Conservation (phyloP, 2,113 vertebrate species). For the Halichoeres trimaculatus region DNA sequence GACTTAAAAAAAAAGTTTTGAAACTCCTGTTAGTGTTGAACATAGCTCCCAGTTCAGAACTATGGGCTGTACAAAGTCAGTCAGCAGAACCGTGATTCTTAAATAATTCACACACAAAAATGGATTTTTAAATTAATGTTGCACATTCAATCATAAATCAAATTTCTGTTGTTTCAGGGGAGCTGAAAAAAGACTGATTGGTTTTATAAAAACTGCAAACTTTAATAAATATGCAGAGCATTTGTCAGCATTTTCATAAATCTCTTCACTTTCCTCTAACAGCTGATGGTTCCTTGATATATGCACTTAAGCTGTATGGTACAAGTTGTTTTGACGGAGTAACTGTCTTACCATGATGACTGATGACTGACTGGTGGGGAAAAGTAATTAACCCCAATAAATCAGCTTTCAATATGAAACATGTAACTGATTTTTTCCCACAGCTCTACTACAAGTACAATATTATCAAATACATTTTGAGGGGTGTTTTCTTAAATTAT, state of each 20-base stretch:
- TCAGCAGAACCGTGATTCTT: conserved; percentile 11
- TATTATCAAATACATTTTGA: background rate
- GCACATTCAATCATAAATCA: background rate
- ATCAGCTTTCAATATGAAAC: background rate
- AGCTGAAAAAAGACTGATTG: conserved; percentile 10
- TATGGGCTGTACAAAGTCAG: conserved; percentile 5
- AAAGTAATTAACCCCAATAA: background rate
- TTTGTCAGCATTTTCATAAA: background rate
- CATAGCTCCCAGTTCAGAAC: background rate
- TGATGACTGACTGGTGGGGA: background rate
- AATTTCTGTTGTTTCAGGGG: background rate
- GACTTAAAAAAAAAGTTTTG: background rate
- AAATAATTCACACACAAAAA: conserved; percentile 11
- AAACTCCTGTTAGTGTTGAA: background rate
- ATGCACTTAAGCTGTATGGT: background rate
- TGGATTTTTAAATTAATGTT: background rate
- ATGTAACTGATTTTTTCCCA: background rate
- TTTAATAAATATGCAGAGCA: background rate
- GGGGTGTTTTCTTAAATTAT: background rate
- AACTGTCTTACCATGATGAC: too few relatives aligned
- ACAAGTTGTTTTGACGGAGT: too few relatives aligned
- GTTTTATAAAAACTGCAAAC: background rate
- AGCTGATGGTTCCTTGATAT: background rate
- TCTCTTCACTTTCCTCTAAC: background rate
- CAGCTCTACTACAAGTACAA: conserved; percentile 2